Conservation (phyloP, 2,113 vertebrate genomes). For the Pachycephala philippinensis region DNA sequence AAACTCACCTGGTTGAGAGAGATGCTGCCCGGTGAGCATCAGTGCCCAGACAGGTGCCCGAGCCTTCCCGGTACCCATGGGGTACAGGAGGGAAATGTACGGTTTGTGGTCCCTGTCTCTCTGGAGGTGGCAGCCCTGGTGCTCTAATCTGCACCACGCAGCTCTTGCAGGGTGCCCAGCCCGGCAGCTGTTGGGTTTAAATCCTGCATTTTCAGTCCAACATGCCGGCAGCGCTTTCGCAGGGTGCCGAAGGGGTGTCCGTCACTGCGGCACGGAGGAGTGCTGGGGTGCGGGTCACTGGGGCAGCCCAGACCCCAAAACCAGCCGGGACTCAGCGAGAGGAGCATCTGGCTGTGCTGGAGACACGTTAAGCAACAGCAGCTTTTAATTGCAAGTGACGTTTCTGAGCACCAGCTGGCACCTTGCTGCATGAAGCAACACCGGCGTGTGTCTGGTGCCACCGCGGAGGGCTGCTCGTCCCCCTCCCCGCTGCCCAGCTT, state of each 20-base stretch:
- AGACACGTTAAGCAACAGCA: not conserved
- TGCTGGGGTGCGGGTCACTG: not conserved
- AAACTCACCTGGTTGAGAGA: not conserved
- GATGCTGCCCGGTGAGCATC: fast-evolving
- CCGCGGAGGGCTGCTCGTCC: not conserved
- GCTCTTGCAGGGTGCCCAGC: not conserved
- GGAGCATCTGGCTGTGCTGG: not conserved
- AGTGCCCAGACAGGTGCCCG: fast-evolving
- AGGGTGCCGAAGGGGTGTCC: not conserved
- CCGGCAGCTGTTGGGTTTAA: not conserved
- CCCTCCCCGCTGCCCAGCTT: not conserved
- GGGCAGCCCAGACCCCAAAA: not conserved
- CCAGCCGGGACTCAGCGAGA: fast-evolving
- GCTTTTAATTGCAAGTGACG: conserved; percentile 42
- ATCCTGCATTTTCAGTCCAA: not conserved
- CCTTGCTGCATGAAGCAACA: conserved; percentile 18
- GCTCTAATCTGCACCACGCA: not conserved
- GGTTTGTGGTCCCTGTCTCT: not conserved
- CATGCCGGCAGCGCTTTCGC: fast-evolving
- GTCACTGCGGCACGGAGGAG: fast-evolving
- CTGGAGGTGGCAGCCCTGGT: not conserved
- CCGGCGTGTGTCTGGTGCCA: not conserved
- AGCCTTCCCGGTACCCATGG: fast-evolving
- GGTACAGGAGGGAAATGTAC: not conserved
- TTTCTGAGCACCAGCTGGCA: conserved; percentile 33